These are phyloP conservation scores for Eulemur macaco DNA, from an alignment of 2,113 vertebrate genomes.

Conservation along the genomic window DNA sequence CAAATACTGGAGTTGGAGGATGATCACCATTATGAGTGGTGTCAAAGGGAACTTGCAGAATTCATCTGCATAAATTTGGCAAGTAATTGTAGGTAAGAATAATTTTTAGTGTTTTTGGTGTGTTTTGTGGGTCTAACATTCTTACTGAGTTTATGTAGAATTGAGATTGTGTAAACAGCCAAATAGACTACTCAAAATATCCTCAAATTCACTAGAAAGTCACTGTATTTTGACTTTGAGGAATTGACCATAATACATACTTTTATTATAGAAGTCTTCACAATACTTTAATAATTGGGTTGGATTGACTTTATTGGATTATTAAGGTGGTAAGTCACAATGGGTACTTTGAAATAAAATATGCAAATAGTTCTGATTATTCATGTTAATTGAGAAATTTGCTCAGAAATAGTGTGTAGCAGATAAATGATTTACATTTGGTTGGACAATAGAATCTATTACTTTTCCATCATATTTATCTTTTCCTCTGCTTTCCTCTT, in stretches of 20 bases:
- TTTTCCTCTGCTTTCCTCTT: neutral
- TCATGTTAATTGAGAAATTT: slow-evolving; percentile 20
- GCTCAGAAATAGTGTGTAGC: neutral
- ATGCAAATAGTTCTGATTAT: slow-evolving; percentile 50
- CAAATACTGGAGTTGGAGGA: neutral
- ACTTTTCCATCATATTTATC: neutral
- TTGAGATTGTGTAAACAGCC: neutral
- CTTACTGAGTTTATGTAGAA: neutral
- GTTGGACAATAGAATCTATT: slow-evolving; percentile 3
- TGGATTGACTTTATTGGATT: neutral
- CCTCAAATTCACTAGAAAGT: neutral
- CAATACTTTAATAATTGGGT: slow-evolving; percentile 23
- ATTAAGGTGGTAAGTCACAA: neutral
- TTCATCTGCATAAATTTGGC: neutral
- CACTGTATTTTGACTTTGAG: too few species aligned
- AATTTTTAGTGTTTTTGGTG: neutral
- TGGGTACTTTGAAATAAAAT: slow-evolving; percentile 48
- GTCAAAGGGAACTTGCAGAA: neutral
- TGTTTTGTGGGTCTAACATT: neutral
- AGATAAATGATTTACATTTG: slow-evolving; percentile 1
- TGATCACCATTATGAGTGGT: neutral
- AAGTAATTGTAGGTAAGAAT: neutral
- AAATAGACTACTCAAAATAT: neutral
- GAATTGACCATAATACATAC: neutral
- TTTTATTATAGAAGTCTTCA: slow-evolving; percentile 4